These are phyloP conservation scores for Drosophila siamana DNA, from an alignment of 2,888 invertebrate genomes.

Conservation along the genomic window DNA sequence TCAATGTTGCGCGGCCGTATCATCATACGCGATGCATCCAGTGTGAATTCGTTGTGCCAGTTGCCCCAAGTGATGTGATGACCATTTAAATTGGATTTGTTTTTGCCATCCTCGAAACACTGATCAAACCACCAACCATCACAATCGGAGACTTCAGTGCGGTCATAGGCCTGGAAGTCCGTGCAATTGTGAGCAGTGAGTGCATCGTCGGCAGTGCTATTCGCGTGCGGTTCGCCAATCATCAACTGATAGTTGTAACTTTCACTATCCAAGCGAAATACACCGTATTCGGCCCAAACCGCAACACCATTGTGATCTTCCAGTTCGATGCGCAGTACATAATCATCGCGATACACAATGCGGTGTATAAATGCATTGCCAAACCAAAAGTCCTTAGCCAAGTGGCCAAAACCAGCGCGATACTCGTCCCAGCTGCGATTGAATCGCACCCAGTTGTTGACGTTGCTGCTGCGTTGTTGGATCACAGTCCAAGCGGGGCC, in stretches of 20 bases:
- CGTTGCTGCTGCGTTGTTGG: constrained; percentile 84
- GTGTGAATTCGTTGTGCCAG: constrained; percentile 86
- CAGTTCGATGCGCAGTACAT: constrained; percentile 86
- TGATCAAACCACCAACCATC: constrained; percentile 88
- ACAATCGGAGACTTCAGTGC: constrained; percentile 83
- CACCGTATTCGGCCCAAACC: constrained; percentile 86
- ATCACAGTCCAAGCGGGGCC: constrained; percentile 87
- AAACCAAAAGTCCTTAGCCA: constrained; percentile 87
- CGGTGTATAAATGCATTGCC: constrained; percentile 87
- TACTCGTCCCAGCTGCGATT: constrained; percentile 87
- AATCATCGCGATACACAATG: constrained; percentile 84
- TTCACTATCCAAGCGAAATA: constrained; percentile 85
- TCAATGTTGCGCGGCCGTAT: constrained; percentile 71
- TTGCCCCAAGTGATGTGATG: constrained; percentile 87
- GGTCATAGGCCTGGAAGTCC: constrained; percentile 85
- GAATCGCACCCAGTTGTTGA: constrained; percentile 83
- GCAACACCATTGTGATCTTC: constrained; percentile 86
- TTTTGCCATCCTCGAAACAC: constrained; percentile 73
- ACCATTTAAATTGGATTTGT: constrained; percentile 56
- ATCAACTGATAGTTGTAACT: constrained; percentile 85
- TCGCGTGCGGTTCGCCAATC: constrained; percentile 84
- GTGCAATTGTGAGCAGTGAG: constrained; percentile 86
- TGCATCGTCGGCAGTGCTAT: constrained; percentile 87
- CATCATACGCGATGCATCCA: constrained; percentile 86
- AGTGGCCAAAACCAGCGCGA: constrained; percentile 87